Percentiles rank a stretch among this genome's conserved stretches.
Evolutionary conservation across 2,113 vertebrate genomes (phyloP).

Genomic region (Misgurnus mizolepis): DNA sequence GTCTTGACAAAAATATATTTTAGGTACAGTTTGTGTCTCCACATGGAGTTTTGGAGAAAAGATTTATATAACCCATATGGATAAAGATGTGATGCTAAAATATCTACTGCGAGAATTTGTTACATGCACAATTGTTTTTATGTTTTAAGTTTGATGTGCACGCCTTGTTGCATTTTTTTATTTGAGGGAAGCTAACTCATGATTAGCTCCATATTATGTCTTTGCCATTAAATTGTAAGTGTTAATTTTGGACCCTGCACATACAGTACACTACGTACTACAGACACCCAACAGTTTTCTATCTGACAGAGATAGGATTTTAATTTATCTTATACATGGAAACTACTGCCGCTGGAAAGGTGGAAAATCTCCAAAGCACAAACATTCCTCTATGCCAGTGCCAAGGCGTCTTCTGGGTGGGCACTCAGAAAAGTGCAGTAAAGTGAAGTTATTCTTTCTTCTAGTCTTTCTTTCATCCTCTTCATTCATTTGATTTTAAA

Average conservation of each 20-base stretch:
- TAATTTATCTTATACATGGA: conserved; percentile 73
- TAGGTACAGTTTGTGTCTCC: no score
- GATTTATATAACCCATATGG: no score
- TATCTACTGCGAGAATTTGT: no score
- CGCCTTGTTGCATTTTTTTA: no score
- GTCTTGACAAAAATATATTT: no score
- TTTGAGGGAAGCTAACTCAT: no score
- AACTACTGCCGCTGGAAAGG: conserved; percentile 65
- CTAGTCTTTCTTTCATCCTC: neutral
- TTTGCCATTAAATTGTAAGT: neutral
- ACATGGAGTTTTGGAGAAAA: no score
- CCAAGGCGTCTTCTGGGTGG: conserved; percentile 23
- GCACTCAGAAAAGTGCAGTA: conserved; percentile 2
- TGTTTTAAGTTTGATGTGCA: no score
- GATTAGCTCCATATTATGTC: no score
- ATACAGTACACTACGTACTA: conserved; percentile 23
- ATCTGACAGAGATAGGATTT: conserved; percentile 51
- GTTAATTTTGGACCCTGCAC: conserved; percentile 35
- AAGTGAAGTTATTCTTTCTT: conserved; percentile 19
- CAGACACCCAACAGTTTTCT: no score
- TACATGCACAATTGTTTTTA: neutral
- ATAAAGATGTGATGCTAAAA: no score
- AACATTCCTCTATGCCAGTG: conserved; percentile 26
- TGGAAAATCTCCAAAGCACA: conserved; percentile 49
- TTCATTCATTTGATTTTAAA: neutral